Evolutionary conservation across 2,888 invertebrate species (phyloP).

Genomic region (Lacanobia oleracea): DNA sequence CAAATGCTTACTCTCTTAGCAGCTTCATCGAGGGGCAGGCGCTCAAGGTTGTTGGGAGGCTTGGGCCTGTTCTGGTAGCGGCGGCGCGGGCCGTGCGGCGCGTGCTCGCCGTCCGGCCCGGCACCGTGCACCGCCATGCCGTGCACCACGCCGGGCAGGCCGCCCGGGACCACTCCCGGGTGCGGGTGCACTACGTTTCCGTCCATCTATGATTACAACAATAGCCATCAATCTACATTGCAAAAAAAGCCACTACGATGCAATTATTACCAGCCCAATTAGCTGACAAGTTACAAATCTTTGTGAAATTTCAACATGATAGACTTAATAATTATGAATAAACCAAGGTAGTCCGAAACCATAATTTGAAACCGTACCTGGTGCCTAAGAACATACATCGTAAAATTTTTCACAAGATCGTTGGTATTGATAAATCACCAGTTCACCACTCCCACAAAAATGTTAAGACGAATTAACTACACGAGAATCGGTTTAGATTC

Average conservation of each 20-base stretch:
- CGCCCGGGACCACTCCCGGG: slow-evolving; percentile 81
- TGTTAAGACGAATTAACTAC: neutral
- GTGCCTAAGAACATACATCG: slow-evolving; percentile 58
- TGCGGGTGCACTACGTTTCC: slow-evolving; percentile 84
- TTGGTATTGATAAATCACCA: slow-evolving; percentile 32
- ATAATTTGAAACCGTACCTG: slow-evolving; percentile 49
- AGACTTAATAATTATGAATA: neutral
- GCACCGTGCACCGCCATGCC: slow-evolving; percentile 85
- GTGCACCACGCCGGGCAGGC: slow-evolving; percentile 82
- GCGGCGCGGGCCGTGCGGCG: slow-evolving; percentile 83
- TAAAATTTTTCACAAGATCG: slow-evolving; percentile 17
- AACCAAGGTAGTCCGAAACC: neutral
- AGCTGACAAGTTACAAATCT: slow-evolving; percentile 21
- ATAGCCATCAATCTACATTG: slow-evolving; percentile 6
- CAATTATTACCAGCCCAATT: slow-evolving; percentile 16
- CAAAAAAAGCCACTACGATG: slow-evolving; percentile 12
- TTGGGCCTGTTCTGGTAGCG: slow-evolving; percentile 86
- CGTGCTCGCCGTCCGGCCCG: slow-evolving; percentile 85
- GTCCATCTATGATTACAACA: slow-evolving; percentile 80
- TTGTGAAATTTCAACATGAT: slow-evolving; percentile 4
- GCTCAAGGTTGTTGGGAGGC: slow-evolving; percentile 86
- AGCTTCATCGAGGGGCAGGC: slow-evolving; percentile 93
- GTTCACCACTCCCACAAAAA: slow-evolving; percentile 34
- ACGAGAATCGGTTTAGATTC: slow-evolving; percentile 4
- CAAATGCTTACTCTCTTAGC: slow-evolving; percentile 89